A percentile compares a stretch with the other conserved stretches of the same genome.
Conservation (phyloP, 2,797 vertebrate genomes). For the Apogon talboti region DNA sequence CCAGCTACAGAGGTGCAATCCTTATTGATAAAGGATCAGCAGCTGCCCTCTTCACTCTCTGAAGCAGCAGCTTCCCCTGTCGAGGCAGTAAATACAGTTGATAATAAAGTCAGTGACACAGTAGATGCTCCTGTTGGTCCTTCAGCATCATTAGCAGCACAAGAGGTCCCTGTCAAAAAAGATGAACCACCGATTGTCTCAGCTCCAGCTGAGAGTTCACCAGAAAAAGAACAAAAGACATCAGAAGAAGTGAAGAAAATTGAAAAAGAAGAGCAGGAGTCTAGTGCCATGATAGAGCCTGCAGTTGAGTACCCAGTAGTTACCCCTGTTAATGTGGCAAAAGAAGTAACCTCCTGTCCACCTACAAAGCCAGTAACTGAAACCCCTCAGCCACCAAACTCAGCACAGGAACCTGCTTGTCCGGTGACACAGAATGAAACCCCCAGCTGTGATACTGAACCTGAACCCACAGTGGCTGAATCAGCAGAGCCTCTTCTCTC, state of each 20-base stretch:
- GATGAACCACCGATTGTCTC: conserved; percentile 48
- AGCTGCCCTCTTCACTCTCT: conserved; percentile 52
- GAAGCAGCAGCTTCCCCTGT: conserved; percentile 32
- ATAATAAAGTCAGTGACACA: conserved; percentile 56
- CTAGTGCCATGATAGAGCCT: conserved; percentile 24
- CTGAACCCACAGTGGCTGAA: conserved; percentile 70
- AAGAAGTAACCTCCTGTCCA: conserved; percentile 49
- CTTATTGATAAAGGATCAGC: conserved; percentile 71
- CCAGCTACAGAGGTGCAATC: conserved; percentile 61
- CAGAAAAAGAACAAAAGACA: conserved; percentile 53
- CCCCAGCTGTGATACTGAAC: conserved; percentile 57
- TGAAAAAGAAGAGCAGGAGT: conserved; percentile 55
- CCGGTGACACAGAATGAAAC: conserved; percentile 30
- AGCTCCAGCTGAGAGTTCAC: conserved; percentile 24
- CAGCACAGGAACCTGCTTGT: conserved; percentile 48
- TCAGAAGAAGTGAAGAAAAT: conserved; percentile 40
- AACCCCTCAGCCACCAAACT: conserved; percentile 16
- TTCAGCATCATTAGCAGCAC: conserved; percentile 35
- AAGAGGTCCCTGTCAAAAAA: conserved; percentile 58
- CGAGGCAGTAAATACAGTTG: conserved; percentile 45
- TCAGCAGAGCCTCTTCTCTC: conserved; percentile 82
- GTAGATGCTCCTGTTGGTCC: conserved; percentile 77
- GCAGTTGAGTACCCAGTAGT: conserved; percentile 32
- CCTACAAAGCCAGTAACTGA: conserved; percentile 42
- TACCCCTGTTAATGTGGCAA: neutral